Percentiles rank a stretch among this genome's conserved stretches.
Conservation (phyloP, 2,113 vertebrate species). For the Rhagologus leucostigma region DNA sequence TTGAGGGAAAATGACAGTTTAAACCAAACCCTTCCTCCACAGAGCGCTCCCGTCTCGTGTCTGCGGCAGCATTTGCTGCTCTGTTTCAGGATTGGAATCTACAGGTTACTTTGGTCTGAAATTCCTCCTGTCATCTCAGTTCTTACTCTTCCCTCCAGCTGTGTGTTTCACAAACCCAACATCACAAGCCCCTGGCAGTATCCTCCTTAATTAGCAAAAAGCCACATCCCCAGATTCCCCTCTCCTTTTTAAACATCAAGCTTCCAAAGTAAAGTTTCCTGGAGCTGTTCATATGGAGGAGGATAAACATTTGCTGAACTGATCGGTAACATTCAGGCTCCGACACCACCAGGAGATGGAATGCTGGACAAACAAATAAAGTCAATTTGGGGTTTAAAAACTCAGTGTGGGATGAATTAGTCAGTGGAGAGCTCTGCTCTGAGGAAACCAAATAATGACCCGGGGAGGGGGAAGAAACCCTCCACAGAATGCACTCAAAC, state of each 20-base stretch:
- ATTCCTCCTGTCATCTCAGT: background rate
- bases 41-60: background rate
- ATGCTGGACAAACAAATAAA: constrained; percentile 23
- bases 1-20: background rate
- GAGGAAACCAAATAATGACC: background rate
- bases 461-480: background rate
- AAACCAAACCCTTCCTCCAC: background rate
- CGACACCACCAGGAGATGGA: background rate
- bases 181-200: background rate
- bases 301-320: constrained; percentile 41
- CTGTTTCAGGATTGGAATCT: background rate
- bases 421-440: background rate
- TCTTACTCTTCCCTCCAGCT: background rate
- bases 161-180: background rate
- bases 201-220: background rate
- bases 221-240: background rate
- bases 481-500: background rate
- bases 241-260: background rate
- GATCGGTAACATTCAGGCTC: background rate
- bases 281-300: background rate
- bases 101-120: background rate
- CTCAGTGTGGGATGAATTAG: background rate
- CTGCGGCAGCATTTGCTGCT: background rate
- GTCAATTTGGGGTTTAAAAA: background rate
- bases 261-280: constrained; percentile 36